phyloP scores from a whole-genome alignment of 2,888 invertebrate species.

The Arge pagana region DNA sequence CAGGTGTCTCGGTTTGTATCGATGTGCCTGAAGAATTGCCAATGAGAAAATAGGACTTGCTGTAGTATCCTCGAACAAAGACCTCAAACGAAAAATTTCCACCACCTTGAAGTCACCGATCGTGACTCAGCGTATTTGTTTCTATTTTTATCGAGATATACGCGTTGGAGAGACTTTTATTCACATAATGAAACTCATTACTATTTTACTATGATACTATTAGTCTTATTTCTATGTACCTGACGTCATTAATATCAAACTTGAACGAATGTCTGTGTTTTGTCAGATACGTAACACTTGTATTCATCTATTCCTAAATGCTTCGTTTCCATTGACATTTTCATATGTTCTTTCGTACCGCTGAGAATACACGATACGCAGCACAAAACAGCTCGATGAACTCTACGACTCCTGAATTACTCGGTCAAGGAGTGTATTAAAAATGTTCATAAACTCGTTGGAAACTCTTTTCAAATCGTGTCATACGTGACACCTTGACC shows the following conservation, averaged over 20 bases:
- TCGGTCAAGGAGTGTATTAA: no score
- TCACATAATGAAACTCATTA: conserved; percentile 24
- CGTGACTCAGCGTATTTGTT: conserved; percentile 16
- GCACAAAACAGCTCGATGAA: no score
- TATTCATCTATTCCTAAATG: no score
- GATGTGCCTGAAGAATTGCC: no score
- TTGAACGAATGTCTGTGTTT: conserved; percentile 17
- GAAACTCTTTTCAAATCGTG: no score
- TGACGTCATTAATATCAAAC: conserved; percentile 20
- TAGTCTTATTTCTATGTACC: conserved; percentile 1
- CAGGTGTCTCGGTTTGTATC: no score
- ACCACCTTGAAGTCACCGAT: conserved; percentile 11
- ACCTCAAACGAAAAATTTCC: neutral
- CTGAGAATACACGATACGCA: no score
- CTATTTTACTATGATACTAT: conserved; percentile 24
- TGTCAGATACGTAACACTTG: neutral
- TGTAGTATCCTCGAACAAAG: neutral
- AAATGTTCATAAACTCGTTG: no score
- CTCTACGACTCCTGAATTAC: no score
- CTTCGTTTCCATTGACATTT: neutral
- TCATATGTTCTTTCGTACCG: neutral
- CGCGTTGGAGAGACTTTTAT: conserved; percentile 16
- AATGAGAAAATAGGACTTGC: no score
- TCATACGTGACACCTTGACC: no score
- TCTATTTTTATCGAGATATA: conserved; percentile 8